These are phyloP conservation scores for Trichacis sp. DNA, from an alignment of 2,888 invertebrate species.

Conservation along the genomic window DNA sequence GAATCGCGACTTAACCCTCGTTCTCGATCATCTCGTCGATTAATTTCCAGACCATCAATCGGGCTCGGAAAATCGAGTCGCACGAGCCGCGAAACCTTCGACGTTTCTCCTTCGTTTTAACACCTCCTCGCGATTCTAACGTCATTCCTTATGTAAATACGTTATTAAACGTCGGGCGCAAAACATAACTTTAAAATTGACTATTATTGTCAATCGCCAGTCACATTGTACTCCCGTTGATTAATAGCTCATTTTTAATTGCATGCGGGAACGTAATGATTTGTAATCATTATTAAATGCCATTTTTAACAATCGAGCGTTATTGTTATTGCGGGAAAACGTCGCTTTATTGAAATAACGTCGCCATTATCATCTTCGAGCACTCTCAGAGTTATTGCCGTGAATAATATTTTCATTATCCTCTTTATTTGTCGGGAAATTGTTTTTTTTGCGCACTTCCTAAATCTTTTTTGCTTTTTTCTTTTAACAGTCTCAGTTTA, in stretches of 20 bases:
- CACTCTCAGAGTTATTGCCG: neutral
- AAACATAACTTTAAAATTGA: constrained; percentile 6
- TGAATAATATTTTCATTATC: neutral
- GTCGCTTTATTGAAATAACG: neutral
- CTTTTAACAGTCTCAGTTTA: neutral
- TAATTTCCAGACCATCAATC: constrained; percentile 48
- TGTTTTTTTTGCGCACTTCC: too few relatives aligned
- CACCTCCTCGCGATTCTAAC: constrained; percentile 10
- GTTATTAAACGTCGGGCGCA: constrained; percentile 3
- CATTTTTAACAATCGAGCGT: neutral
- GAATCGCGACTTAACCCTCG: constrained; percentile 29
- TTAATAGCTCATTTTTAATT: constrained; percentile 8
- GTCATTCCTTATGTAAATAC: constrained; percentile 28
- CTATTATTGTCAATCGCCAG: constrained; percentile 13
- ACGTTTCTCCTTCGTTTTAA: constrained; percentile 10
- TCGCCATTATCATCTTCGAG: too few relatives aligned
- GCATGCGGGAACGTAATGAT: neutral
- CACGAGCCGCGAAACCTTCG: constrained; percentile 27
- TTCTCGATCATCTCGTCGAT: constrained; percentile 48
- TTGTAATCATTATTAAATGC: constrained; percentile 9
- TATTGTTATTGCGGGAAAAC: neutral
- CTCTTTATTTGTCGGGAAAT: too few relatives aligned
- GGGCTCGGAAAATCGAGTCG: constrained; percentile 40
- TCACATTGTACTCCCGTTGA: constrained; percentile 8
- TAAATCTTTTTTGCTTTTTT: neutral